A percentile compares a stretch with the other conserved stretches of the same genome.
Conservation (phyloP, 2,797 vertebrate genomes). For the Anolis apletophallus region DNA sequence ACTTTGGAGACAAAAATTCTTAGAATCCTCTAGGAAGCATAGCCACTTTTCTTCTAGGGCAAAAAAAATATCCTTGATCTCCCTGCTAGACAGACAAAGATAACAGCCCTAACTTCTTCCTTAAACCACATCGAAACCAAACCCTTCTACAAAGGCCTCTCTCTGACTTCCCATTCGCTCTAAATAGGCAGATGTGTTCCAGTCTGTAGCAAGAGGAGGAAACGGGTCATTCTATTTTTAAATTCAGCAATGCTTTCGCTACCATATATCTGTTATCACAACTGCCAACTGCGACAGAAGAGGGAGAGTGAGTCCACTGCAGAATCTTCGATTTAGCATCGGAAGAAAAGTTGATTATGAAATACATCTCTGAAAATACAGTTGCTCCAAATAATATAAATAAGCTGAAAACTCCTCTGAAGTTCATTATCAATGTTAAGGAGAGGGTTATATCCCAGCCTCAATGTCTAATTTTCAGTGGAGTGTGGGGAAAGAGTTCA, state of each 20-base stretch:
- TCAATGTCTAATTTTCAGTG: not conserved
- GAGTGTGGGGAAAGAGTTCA: not conserved
- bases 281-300: not conserved
- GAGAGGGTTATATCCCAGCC: not conserved
- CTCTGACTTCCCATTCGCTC: not conserved
- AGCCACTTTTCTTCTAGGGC: not conserved
- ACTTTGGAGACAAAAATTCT: not conserved
- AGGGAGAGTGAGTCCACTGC: not conserved
- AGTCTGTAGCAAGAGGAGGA: not conserved
- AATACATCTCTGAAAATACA: not conserved
- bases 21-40: not conserved
- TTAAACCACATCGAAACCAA: not conserved
- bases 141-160: not conserved
- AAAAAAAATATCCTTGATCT: not conserved
- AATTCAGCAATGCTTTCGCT: not conserved
- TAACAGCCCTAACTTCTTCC: not conserved
- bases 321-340: not conserved
- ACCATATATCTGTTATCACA: conserved; percentile 20
- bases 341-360: not conserved
- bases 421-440: not conserved
- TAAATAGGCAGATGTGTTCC: not conserved
- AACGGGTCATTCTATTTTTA: conserved; percentile 29
- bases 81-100: not conserved
- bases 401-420: not conserved
- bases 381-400: not conserved